Evolutionary conservation across 2,797 vertebrate species (phyloP).

Genomic region (Cossypha caffra): DNA sequence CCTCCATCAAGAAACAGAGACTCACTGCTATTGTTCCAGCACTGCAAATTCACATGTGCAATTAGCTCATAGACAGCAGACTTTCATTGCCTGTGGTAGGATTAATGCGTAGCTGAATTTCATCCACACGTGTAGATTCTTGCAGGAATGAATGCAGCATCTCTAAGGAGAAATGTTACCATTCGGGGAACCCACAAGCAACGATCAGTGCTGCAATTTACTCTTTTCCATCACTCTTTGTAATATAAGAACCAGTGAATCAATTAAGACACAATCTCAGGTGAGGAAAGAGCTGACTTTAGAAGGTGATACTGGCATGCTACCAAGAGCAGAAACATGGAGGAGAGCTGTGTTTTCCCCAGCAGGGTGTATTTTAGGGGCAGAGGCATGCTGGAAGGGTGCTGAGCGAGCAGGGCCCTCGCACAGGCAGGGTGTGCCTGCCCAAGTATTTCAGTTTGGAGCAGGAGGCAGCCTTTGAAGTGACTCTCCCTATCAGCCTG

Average conservation of each 20-base stretch:
- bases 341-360: not conserved
- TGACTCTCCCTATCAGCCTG: not conserved
- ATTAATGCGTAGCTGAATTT: not conserved
- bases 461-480: not conserved
- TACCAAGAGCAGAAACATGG: not conserved
- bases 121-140: rapidly evolving
- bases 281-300: not conserved
- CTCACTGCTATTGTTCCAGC: not conserved
- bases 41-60: not conserved
- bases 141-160: not conserved
- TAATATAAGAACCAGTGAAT: not conserved
- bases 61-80: not conserved
- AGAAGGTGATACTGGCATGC: rapidly evolving
- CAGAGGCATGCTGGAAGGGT: rapidly evolving
- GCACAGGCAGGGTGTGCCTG: not conserved
- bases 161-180: not conserved
- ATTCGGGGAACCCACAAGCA: not conserved
- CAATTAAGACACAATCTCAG: not conserved
- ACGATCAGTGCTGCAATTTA: not conserved
- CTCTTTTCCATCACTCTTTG: not conserved
- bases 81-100: not conserved
- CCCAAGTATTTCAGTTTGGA: not conserved
- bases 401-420: rapidly evolving
- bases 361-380: not conserved
- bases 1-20: not conserved